phyloP scores from a whole-genome alignment of 2,113 vertebrate species.

The Myotis davidii region DNA sequence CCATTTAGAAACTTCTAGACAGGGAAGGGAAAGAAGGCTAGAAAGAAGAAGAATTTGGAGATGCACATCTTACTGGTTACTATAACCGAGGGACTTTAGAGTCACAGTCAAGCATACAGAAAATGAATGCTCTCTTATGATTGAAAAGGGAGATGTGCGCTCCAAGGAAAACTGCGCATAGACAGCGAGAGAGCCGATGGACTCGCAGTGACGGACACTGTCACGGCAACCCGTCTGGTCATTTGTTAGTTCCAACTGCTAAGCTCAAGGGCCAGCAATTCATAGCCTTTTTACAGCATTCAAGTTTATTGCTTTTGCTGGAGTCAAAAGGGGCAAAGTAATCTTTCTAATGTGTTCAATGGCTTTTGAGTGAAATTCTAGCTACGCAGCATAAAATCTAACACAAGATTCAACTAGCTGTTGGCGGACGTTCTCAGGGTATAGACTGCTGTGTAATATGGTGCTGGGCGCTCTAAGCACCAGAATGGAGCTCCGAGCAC shows the following conservation, averaged over 20 bases:
- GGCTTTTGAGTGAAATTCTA: constrained; percentile 57
- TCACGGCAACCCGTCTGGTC: background rate
- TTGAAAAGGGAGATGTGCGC: background rate
- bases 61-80: background rate
- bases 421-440: background rate
- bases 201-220: background rate
- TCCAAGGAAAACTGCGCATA: background rate
- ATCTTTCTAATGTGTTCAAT: constrained; percentile 67
- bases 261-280: constrained; percentile 51
- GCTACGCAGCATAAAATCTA: constrained; percentile 51
- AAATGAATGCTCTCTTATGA: background rate
- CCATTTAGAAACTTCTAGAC: background rate
- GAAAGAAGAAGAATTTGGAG: background rate
- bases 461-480: background rate
- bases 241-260: constrained; percentile 62
- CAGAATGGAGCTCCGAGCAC: background rate
- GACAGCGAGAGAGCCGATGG: background rate
- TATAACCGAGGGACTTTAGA: background rate
- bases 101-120: background rate
- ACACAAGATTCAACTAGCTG: background rate
- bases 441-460: background rate
- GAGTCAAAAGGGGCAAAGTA: constrained; percentile 60
- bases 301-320: constrained; percentile 64
- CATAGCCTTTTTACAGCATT: constrained; percentile 10
- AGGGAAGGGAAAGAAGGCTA: background rate